Evolutionary conservation across 2,113 vertebrate genomes (phyloP).

Genomic region (Phocoena phocoena): DNA sequence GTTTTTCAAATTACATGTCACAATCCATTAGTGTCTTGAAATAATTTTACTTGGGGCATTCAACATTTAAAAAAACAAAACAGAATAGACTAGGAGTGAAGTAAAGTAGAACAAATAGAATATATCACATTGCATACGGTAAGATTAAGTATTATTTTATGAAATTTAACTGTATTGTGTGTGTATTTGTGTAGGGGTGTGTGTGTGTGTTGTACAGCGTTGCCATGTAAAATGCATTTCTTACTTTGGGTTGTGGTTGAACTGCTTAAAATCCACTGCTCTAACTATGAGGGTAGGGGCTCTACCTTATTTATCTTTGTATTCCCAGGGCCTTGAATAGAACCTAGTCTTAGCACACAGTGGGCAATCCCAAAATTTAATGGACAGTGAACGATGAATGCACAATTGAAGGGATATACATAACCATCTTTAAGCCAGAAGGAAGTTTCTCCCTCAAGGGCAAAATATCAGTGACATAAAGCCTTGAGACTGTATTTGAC

Average conservation of each 20-base stretch:
- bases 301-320: background rate
- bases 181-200: background rate
- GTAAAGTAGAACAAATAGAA: background rate
- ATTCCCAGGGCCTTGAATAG: background rate
- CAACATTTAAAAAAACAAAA: background rate
- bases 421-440: background rate
- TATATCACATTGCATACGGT: background rate
- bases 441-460: background rate
- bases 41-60: background rate
- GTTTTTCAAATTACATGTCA: background rate
- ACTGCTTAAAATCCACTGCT: background rate
- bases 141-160: background rate
- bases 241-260: background rate
- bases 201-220: accelerated
- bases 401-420: background rate
- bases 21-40: background rate
- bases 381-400: background rate
- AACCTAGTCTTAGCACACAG: background rate
- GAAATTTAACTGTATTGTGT: background rate
- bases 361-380: background rate
- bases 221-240: background rate
- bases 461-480: background rate
- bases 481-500: background rate
- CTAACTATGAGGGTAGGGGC: background rate
- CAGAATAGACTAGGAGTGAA: background rate